Conservation (phyloP, 2,797 vertebrate species). For the Spinibarbus caldwelli region DNA sequence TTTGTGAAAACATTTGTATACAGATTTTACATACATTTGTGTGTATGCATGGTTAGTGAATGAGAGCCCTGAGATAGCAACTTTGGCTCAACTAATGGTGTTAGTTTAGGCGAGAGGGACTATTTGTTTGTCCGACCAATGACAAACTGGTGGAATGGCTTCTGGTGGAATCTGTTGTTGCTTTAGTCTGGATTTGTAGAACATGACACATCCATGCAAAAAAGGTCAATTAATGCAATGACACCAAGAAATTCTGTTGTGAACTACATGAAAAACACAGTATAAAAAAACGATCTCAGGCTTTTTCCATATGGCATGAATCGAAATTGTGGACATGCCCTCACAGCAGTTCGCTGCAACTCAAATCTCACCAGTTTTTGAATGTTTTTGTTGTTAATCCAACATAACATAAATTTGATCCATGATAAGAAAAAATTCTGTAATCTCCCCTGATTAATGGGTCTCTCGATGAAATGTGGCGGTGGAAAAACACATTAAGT, state of each 20-base stretch:
- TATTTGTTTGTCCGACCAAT: background rate
- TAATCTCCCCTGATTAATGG: slow-evolving; percentile 4
- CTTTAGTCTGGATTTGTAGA: slow-evolving; percentile 5
- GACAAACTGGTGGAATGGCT: background rate
- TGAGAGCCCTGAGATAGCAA: background rate
- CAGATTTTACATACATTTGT: background rate
- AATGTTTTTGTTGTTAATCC: slow-evolving; percentile 1
- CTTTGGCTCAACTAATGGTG: background rate
- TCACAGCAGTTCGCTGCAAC: background rate
- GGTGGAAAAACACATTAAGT: slow-evolving; percentile 48
- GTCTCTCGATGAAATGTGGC: background rate
- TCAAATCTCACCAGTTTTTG: background rate
- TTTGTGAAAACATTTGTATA: background rate
- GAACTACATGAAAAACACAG: background rate
- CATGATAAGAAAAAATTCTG: background rate
- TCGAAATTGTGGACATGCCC: background rate
- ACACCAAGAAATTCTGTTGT: background rate
- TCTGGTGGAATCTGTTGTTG: background rate
- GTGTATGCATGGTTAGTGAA: background rate
- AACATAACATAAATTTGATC: background rate
- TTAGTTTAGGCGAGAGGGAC: background rate
- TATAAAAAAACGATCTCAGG: background rate
- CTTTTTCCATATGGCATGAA: background rate
- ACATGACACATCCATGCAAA: background rate
- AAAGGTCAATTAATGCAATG: background rate